These are phyloP conservation scores for Aphelenchoides fujianensis DNA, from an alignment of 1,140 invertebrate genomes.

Conservation along the genomic window DNA sequence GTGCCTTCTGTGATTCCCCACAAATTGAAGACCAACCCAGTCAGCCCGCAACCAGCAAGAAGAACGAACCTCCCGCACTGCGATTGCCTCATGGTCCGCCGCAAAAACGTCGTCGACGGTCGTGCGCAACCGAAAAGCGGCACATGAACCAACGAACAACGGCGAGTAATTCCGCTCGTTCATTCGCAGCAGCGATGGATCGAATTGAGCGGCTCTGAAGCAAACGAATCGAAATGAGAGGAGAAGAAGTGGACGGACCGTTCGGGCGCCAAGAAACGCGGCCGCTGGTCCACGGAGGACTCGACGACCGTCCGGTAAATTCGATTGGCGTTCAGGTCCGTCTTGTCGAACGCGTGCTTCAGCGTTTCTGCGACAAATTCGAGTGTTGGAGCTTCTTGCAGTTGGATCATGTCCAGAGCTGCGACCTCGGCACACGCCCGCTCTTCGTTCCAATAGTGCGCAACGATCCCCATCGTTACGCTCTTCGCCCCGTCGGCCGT, in stretches of 20 bases:
- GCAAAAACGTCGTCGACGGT: conserved; percentile 6
- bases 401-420: conserved; percentile 6
- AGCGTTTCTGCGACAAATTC: conserved; percentile 2
- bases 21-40: too few relatives aligned
- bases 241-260: too few relatives aligned
- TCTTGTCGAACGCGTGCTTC: conserved; percentile 12
- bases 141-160: background rate
- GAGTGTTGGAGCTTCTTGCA: background rate
- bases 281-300: background rate
- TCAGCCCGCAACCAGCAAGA: too few relatives aligned
- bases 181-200: background rate
- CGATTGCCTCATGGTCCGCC: background rate
- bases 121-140: background rate
- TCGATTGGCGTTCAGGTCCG: background rate
- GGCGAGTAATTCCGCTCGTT: conserved; percentile 8
- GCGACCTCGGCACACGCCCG: background rate
- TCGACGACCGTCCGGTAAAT: conserved; percentile 6
- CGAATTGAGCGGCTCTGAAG: background rate
- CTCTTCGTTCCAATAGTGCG: background rate
- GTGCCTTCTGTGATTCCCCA: too few relatives aligned
- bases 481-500: background rate
- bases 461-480: conserved; percentile 14
- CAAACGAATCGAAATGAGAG: background rate
- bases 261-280: too few relatives aligned
- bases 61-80: background rate